Conservation (phyloP, 2,888 invertebrate genomes). For the Cheilosia grossa region DNA sequence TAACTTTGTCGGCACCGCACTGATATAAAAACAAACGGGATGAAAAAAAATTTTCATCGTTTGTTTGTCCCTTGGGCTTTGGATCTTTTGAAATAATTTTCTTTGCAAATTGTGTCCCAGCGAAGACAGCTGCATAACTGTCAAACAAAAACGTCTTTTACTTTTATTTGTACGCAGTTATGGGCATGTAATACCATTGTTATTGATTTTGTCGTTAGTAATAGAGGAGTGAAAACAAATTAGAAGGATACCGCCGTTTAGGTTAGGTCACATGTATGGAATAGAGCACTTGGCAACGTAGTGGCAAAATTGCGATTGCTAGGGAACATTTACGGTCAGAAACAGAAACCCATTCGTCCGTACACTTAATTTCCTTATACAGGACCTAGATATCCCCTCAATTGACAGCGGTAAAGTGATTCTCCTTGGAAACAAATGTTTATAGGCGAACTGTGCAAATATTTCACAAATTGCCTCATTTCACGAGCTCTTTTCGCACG, state of each 20-base stretch:
- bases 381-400: too few species aligned
- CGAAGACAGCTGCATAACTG: background rate
- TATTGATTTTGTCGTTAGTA: background rate
- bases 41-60: background rate
- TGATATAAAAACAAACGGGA: background rate
- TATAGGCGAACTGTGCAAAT: too few species aligned
- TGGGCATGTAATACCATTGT: background rate
- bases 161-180: background rate
- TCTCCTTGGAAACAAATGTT: background rate
- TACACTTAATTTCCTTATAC: too few species aligned
- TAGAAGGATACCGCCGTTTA: background rate
- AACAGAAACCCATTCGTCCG: too few species aligned
- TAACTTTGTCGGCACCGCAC: conserved; percentile 6
- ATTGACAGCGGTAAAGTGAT: background rate
- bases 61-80: background rate
- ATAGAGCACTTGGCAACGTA: too few species aligned
- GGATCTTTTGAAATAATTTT: background rate
- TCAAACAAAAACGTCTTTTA: background rate
- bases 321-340: too few species aligned
- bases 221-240: background rate
- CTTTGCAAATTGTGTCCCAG: background rate
- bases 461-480: too few species aligned
- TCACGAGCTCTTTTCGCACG: too few species aligned
- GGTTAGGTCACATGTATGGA: too few species aligned
- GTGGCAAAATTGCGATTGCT: too few species aligned